Evolutionary conservation across 2,797 vertebrate species (phyloP).

Genomic region (Furcifer pardalis): DNA sequence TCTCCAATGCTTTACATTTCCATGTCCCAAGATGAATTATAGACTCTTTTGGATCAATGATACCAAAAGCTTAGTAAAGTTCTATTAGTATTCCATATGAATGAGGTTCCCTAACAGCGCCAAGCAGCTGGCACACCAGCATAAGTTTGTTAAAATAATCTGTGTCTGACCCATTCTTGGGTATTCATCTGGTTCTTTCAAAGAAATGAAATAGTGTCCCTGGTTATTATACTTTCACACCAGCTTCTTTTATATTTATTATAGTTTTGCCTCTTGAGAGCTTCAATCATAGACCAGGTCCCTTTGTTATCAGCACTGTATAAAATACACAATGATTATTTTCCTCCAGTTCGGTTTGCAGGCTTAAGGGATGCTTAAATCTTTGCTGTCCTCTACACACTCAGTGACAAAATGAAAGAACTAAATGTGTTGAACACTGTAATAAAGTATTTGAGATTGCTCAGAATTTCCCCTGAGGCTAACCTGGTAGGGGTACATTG

Average conservation of each 20-base stretch:
- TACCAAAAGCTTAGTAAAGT: neutral
- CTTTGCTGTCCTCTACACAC: constrained; percentile 11
- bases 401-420: constrained; percentile 33
- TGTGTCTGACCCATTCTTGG: constrained; percentile 19
- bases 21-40: constrained; percentile 28
- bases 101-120: neutral
- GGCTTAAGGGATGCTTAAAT: constrained; percentile 33
- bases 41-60: neutral
- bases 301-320: neutral
- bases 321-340: constrained; percentile 15
- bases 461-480: constrained; percentile 20
- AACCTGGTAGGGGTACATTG: constrained; percentile 27
- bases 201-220: constrained; percentile 25
- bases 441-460: constrained; percentile 40
- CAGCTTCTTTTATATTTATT: constrained; percentile 18
- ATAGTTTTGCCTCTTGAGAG: constrained; percentile 1
- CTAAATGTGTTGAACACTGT: constrained; percentile 41
- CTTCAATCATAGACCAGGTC: neutral
- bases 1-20: constrained; percentile 11
- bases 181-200: constrained; percentile 15
- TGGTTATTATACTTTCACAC: constrained; percentile 31
- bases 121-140: constrained; percentile 4
- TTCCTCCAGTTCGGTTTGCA: neutral
- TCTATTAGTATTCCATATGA: constrained; percentile 16
- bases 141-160: constrained; percentile 40